Percentiles rank a stretch among this genome's conserved stretches.
These are phyloP conservation scores for Palaemon carinicauda DNA, from an alignment of 1,140 invertebrate species.

Conservation along the genomic window DNA sequence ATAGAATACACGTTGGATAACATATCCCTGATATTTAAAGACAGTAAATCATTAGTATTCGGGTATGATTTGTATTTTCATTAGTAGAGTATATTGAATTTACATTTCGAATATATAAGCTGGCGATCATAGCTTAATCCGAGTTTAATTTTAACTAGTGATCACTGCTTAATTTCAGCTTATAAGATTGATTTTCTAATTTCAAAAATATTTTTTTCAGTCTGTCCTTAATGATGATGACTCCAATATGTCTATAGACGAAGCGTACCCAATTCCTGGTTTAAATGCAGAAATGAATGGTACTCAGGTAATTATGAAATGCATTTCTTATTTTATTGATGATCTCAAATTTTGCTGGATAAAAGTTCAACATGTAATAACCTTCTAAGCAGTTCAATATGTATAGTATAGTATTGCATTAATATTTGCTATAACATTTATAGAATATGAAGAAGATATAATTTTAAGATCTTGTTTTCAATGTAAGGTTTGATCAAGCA, in stretches of 20 bases:
- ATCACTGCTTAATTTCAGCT: too few species aligned
- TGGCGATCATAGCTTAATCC: too few species aligned
- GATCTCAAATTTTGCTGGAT: not conserved
- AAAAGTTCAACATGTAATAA: not conserved
- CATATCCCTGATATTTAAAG: too few species aligned
- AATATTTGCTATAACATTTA: not conserved
- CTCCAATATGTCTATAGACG: slow-evolving; percentile 45
- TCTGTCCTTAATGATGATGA: slow-evolving; percentile 43
- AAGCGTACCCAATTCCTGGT: slow-evolving; percentile 34
- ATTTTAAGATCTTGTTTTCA: too few species aligned
- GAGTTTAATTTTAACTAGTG: not conserved
- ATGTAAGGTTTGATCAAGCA: too few species aligned
- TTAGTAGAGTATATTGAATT: too few species aligned
- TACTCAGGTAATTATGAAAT: slow-evolving; percentile 14
- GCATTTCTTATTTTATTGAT: not conserved
- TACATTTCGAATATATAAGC: too few species aligned
- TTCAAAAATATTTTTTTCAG: not conserved
- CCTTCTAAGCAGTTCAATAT: too few species aligned
- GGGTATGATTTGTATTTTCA: too few species aligned
- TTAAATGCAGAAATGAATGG: slow-evolving; percentile 38
- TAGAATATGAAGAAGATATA: too few species aligned
- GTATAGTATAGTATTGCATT: not conserved
- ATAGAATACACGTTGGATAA: too few species aligned
- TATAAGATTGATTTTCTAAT: not conserved
- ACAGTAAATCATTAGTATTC: too few species aligned